Percentiles rank a stretch among this genome's conserved stretches.
phyloP scores from a whole-genome alignment of 2,888 invertebrate species.

The Pollenia angustigena region DNA sequence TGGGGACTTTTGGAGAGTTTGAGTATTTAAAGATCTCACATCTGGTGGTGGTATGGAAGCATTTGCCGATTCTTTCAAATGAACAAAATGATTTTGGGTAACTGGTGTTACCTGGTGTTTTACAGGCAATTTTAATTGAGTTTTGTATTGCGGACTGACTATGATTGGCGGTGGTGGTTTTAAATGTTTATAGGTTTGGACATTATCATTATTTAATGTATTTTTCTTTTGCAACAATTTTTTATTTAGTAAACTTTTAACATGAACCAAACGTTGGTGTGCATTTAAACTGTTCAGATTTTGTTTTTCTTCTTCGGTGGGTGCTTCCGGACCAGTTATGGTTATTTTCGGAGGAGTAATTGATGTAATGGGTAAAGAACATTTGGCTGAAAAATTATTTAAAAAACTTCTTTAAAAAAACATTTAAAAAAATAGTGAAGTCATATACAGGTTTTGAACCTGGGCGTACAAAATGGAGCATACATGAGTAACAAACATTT shows the following conservation, averaged over 20 bases:
- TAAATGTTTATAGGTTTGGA: conserved; percentile 11
- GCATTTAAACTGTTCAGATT: conserved; percentile 24
- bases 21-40: not conserved
- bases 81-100: not conserved
- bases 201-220: not conserved
- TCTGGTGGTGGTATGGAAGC: not conserved
- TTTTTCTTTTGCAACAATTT: conserved; percentile 67
- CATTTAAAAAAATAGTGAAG: not conserved
- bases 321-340: conserved; percentile 69
- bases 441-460: conserved; percentile 61
- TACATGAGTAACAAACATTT: not conserved
- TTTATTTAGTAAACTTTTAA: conserved; percentile 73
- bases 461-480: conserved; percentile 2
- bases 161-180: conserved; percentile 1
- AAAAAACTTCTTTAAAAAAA: conserved; percentile 50
- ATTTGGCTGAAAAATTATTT: conserved; percentile 44
- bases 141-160: conserved; percentile 5
- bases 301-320: conserved; percentile 12
- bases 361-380: conserved; percentile 41
- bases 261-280: conserved; percentile 72
- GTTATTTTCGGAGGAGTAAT: conserved; percentile 75
- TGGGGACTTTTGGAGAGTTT: conserved; percentile 59
- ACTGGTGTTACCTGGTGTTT: not conserved
- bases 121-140: conserved; percentile 8
- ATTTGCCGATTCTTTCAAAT: not conserved